phyloP scores from a whole-genome alignment of 2,888 invertebrate species.

The Drosophila mettleri region DNA sequence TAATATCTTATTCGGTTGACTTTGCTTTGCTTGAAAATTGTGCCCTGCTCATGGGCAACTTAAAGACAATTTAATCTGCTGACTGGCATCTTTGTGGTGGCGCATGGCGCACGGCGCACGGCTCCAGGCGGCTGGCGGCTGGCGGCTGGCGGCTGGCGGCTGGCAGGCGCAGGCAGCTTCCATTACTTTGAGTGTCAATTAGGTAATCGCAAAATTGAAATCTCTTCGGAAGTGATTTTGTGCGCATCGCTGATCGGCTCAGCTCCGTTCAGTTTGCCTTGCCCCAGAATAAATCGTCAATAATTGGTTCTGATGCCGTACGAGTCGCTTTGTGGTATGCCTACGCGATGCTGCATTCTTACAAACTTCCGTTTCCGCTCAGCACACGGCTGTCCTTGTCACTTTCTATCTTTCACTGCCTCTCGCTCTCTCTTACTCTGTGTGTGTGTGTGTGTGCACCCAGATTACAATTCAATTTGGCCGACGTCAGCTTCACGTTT shows the following conservation, averaged over 20 bases:
- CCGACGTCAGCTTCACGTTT: constrained; percentile 55
- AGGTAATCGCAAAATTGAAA: constrained; percentile 78
- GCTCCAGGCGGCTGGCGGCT: constrained; percentile 12
- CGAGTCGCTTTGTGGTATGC: constrained; percentile 41
- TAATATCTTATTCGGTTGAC: constrained; percentile 1
- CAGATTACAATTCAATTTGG: constrained; percentile 73
- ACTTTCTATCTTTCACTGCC: not conserved
- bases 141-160: constrained; percentile 11
- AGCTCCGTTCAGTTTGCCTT: constrained; percentile 9
- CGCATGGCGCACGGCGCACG: constrained; percentile 8
- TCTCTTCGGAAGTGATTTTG: constrained; percentile 74
- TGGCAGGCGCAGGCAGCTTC: constrained; percentile 38
- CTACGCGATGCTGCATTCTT: constrained; percentile 59
- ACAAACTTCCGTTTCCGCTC: constrained; percentile 74
- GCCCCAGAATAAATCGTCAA: constrained; percentile 23
- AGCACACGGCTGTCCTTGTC: constrained; percentile 5
- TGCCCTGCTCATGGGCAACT: constrained; percentile 12
- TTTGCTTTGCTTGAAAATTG: not conserved
- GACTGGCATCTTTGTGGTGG: not conserved
- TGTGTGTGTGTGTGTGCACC: not conserved
- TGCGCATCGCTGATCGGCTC: constrained; percentile 55
- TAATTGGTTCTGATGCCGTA: constrained; percentile 32
- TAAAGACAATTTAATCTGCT: constrained; percentile 15
- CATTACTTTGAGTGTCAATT: constrained; percentile 79
- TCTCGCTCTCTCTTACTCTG: not conserved